A percentile compares a stretch with the other conserved stretches of the same genome.
phyloP scores from a whole-genome alignment of 2,888 invertebrate species.

The Agriopis leucophaearia region DNA sequence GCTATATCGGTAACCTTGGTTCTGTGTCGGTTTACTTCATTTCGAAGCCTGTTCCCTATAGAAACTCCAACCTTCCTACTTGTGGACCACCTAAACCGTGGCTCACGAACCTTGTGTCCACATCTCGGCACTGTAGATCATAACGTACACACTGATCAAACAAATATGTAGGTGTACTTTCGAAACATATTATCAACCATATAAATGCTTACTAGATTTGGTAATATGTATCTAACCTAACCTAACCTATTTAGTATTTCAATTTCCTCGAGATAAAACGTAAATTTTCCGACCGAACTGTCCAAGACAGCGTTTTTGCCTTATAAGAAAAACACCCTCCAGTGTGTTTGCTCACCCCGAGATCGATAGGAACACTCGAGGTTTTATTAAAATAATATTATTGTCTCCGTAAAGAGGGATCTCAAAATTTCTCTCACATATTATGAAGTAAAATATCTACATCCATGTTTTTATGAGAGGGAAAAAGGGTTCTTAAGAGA shows the following conservation, averaged over 20 bases:
- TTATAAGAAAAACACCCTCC: slow-evolving; percentile 33
- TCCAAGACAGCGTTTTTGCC: slow-evolving; percentile 14
- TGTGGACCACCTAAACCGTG: too few species aligned
- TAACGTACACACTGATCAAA: too few species aligned
- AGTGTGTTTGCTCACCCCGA: slow-evolving; percentile 19
- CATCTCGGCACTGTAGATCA: too few species aligned
- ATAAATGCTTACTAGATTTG: too few species aligned
- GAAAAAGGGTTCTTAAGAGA: slow-evolving; percentile 20
- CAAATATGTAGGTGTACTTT: too few species aligned
- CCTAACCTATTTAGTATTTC: neutral
- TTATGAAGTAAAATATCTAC: slow-evolving; percentile 39
- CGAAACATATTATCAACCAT: too few species aligned
- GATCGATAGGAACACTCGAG: slow-evolving; percentile 28
- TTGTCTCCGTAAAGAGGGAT: slow-evolving; percentile 32
- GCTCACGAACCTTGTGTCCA: too few species aligned
- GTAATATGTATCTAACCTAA: too few species aligned
- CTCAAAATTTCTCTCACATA: slow-evolving; percentile 38
- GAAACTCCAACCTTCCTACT: too few species aligned
- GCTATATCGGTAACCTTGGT: too few species aligned
- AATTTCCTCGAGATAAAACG: neutral
- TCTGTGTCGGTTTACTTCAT: too few species aligned
- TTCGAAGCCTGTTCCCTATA: too few species aligned
- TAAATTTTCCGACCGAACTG: slow-evolving; percentile 2
- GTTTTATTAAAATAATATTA: slow-evolving; percentile 40
- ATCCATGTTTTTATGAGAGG: slow-evolving; percentile 37